Conservation (phyloP, 2,113 vertebrate species). For the Herpetotheres cachinnans region DNA sequence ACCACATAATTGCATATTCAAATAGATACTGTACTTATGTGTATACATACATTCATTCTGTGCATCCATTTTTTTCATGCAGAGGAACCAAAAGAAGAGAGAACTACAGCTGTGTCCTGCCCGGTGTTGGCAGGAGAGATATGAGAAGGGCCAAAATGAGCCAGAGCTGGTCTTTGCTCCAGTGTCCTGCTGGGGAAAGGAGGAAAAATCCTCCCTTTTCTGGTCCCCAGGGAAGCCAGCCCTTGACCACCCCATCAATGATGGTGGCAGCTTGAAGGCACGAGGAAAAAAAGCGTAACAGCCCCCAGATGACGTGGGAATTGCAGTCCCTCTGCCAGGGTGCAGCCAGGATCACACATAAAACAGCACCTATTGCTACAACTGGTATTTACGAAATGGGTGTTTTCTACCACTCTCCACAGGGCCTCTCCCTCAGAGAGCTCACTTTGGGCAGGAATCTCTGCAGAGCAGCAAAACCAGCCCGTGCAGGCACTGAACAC, state of each 20-base stretch:
- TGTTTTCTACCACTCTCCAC: not conserved
- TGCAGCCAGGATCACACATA: not conserved
- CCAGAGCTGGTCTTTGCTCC: not conserved
- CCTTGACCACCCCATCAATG: not conserved
- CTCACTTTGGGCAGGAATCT: not conserved
- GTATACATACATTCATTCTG: not conserved
- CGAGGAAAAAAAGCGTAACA: not conserved
- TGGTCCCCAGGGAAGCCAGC: not conserved
- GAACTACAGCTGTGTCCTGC: not conserved
- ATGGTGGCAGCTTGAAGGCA: not conserved
- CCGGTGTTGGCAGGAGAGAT: not conserved
- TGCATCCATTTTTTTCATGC: not conserved
- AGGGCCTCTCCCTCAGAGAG: not conserved
- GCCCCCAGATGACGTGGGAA: accelerated
- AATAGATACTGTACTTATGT: not conserved
- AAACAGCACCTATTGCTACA: not conserved
- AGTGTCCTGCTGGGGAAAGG: not conserved
- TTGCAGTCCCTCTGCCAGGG: not conserved
- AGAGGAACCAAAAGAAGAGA: not conserved
- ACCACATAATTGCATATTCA: not conserved
- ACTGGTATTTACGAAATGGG: accelerated
- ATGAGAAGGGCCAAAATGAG: not conserved
- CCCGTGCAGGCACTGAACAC: accelerated
- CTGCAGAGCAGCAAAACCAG: not conserved
- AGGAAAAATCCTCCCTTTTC: not conserved